Percentiles rank a stretch among this genome's conserved stretches.
Conservation (phyloP, 2,888 invertebrate genomes). For the Drosophila maculinotata region DNA sequence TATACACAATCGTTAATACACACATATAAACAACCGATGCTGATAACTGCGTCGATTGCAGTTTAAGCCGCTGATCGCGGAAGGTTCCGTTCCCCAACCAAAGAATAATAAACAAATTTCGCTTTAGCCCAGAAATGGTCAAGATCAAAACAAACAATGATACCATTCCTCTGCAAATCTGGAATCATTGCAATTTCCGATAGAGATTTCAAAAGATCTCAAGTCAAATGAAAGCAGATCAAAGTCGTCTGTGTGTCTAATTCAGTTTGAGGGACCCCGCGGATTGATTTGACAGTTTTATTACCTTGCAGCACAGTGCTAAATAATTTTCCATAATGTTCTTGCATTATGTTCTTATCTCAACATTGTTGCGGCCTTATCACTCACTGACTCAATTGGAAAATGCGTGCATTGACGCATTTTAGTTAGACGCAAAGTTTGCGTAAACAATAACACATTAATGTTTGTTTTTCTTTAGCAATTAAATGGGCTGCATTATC, state of each 20-base stretch:
- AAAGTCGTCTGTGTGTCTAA: not conserved
- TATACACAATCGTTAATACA: constrained; percentile 21
- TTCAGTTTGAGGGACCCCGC: not conserved
- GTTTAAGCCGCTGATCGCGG: constrained; percentile 32
- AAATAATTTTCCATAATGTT: constrained; percentile 7
- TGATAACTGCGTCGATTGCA: constrained; percentile 56
- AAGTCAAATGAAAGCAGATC: not conserved
- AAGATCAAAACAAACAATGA: constrained; percentile 1
- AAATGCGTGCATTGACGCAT: constrained; percentile 75
- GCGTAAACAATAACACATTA: constrained; percentile 75
- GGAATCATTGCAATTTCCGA: not conserved
- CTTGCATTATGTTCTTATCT: constrained; percentile 16
- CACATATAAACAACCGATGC: constrained; percentile 34
- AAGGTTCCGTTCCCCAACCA: constrained; percentile 35
- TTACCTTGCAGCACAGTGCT: not conserved
- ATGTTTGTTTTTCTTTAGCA: constrained; percentile 58
- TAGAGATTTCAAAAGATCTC: not conserved
- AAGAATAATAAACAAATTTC: constrained; percentile 27
- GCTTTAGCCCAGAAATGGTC: not conserved
- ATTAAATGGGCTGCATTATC: constrained; percentile 61
- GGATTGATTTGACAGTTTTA: not conserved
- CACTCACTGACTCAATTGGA: constrained; percentile 22
- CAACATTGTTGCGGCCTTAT: constrained; percentile 45
- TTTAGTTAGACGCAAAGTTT: constrained; percentile 53
- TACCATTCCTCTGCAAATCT: constrained; percentile 1